These are phyloP conservation scores for Fissipunctia ypsillon DNA, from an alignment of 2,888 invertebrate genomes.

Conservation along the genomic window DNA sequence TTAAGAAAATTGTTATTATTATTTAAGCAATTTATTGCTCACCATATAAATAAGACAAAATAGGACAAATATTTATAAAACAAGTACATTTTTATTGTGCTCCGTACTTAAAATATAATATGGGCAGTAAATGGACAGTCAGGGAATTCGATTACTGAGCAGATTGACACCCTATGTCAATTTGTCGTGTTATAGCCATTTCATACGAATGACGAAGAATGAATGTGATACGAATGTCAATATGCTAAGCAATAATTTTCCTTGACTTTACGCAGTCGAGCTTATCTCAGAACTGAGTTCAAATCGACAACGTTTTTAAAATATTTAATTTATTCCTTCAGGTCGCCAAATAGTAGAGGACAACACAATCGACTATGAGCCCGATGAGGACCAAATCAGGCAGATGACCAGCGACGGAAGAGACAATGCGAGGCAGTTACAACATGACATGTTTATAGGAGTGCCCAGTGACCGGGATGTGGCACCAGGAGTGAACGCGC, in stretches of 20 bases:
- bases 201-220: neutral
- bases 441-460: conserved; percentile 66
- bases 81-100: neutral
- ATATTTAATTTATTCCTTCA: conserved; percentile 53
- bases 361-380: conserved; percentile 81
- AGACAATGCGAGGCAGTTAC: conserved; percentile 38
- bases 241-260: neutral
- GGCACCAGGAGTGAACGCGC: conserved; percentile 85
- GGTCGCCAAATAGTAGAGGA: conserved; percentile 87
- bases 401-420: conserved; percentile 72
- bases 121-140: neutral
- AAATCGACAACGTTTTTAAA: neutral
- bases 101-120: no score
- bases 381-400: conserved; percentile 81
- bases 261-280: neutral
- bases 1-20: neutral
- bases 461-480: conserved; percentile 78
- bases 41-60: no score
- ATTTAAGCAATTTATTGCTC: no score
- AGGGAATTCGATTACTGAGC: neutral
- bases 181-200: neutral
- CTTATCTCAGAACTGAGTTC: neutral
- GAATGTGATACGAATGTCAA: neutral
- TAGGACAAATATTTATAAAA: no score
- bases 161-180: neutral